Base-by-base conservation (phyloP, 2,888 invertebrate genomes). In the Gymnoscelis rufifasciata region DNA sequence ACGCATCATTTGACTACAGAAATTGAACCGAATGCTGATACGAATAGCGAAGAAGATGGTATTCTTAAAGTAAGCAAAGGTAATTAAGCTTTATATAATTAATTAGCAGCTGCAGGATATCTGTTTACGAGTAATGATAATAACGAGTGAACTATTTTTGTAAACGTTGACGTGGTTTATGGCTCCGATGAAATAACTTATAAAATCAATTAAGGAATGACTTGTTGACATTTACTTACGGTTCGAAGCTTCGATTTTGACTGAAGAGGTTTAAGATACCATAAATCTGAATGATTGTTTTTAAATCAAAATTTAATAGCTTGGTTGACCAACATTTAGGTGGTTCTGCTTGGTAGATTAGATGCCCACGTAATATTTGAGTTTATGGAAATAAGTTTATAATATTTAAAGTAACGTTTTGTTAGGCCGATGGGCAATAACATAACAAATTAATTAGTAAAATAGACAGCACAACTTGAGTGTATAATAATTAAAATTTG, bases 61-160 rank as follows among this genome's bases (percentile, higher is more conserved):
- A 2, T 14, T 37, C 40, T 15, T 36, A 12, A 10, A 4, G 14
- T 33, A 15, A 13, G 29, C 27, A 53, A 33, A 37, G 33, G 43
- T 56, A 52, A 50, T 47, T 57, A 61, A 46, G 60, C 57, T 58
- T 58, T 49, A 43, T 57, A 61, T 71, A 68, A 70, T 71, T 73
- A 69, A 70, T 75, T 68, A 63, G 64, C 59, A 59, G 58, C 62
- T 67, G 62, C 61, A 65, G 66, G 67, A 68, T 73, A 69, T 70
- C 61, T 64, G 65, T 71, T 73, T 68, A 66, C 67, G 64, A 68
- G 59, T 58, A 58, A 61, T 60, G 58, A 62, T 68, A 61, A 66
- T 63, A 65, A 64, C 52, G 54, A 59, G 52, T 45, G 38, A 44
- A 43, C 62, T 62, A 61, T 63, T 59, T 43, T 47, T 45, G 43